Evolutionary conservation across 1,140 invertebrate species (phyloP), one percentile per base, ranked within the genome.

Genomic region (Drosophila littoralis): DNA sequence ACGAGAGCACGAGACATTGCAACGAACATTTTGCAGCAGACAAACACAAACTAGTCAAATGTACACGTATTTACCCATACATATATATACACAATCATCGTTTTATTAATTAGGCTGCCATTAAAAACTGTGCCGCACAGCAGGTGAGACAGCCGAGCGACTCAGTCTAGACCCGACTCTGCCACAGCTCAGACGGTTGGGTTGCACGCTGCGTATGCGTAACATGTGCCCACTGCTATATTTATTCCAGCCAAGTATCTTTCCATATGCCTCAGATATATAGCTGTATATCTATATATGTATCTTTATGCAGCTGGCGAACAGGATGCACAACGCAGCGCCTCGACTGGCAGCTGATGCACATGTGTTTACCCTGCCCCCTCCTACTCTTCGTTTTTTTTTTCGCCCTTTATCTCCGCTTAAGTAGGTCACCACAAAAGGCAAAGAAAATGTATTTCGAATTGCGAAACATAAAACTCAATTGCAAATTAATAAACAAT

Each of bases 21-120:
- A 42, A 22, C 22, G 22, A 42, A 22, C 22, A 2, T 22, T 22
- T 22, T 22, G 22, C 22, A 69, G 9, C 28, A 38, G 7, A 9
- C 50, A 35, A 43, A 42, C 17, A 32, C 0, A 50, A 8, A 50
- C 4, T n/a, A 22, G 12, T 28, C 46, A 48, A 48, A 32, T 4
- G 8, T 45, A 46, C 43, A 13, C 22, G 22, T 22, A 22, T 1
- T 22, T 22, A 22, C 1, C 22, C 22, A 22, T 22, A 1, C 15
- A 43, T 4, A 22, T 45, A 59, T 9, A 60, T 12, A 46, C 55
- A 10, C 22, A 32, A 13, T 51, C 17, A 61, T 61, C 57, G 66
- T 71, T 72, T 67, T 72, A 79, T 75, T 70, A 75, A 70, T 75
- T 75, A 70, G 66, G 67, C 58, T 70, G 72, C 22, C 59, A 67